Base-by-base conservation (phyloP, 2,113 vertebrate species). In the Ophthalmolycus amberensis region DNA sequence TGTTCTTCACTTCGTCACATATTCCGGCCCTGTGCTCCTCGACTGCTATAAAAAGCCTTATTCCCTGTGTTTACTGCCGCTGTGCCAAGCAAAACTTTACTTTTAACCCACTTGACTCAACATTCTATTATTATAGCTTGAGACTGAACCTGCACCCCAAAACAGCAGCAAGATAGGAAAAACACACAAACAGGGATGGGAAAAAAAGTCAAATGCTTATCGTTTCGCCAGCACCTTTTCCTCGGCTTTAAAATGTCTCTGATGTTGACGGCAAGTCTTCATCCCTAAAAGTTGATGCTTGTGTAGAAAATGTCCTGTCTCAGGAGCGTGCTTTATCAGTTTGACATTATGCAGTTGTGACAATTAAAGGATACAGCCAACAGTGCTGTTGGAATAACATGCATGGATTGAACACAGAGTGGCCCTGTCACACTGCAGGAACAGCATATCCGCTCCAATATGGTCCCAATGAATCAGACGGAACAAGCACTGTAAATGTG, bases 271-370 rank as follows among this genome's bases (percentile, higher is more conserved):
- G 62, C 54, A 80, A 84, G 66, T 68, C 77, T 88, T 85, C 59
- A 85, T 84, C 70, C 78, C 34, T n/a, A 67, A 87, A 84, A 73
- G 79, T 74, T 79, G 62, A 56, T 67, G 52, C 63, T 88, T 71
- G 40, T 27, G 77, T 46, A 84, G 48, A 71, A 84, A 77, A 77
- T 68, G 52, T 38, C 56, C 37, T 74, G 56, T 81, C 83, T 77
- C 71, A 62, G 84, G 29, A 38, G 64, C 62, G 4, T 60, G 5
- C 42, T 85, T 88, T 90, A 88, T 85, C 76, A 83, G 59, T 79
- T 89, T 91, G 76, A 85, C 78, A 89, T 87, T 84, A 89, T 64
- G 52, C 73, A 88, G 71, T 82, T 82, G 40, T 70, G 77, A 64
- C 2, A 74, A 46, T 81, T 65, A 0, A 67, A 37, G 6, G 22